phyloP scores from a whole-genome alignment of 2,113 vertebrate species.

The Mesitornis unicolor region DNA sequence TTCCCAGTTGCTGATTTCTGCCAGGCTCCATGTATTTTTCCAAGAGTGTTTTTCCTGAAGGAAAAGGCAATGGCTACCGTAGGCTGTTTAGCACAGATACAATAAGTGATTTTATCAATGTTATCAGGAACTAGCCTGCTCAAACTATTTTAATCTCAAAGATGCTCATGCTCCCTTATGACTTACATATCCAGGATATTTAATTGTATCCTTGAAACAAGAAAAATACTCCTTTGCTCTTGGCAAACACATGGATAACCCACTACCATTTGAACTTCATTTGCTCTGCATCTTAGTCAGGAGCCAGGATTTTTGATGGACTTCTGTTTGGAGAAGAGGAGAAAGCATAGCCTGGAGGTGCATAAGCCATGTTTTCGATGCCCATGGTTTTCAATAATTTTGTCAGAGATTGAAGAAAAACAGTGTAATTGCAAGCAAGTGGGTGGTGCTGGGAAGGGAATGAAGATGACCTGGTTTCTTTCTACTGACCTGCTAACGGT shows the following conservation, averaged over 20 bases:
- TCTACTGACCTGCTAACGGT: background rate
- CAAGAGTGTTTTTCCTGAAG: background rate
- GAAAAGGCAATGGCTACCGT: background rate
- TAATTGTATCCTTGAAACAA: background rate
- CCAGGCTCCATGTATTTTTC: background rate
- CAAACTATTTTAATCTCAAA: background rate
- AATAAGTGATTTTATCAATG: background rate
- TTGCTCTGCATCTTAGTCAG: background rate
- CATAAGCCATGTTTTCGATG: background rate
- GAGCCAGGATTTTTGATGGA: background rate
- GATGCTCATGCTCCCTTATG: background rate
- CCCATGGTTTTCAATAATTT: background rate
- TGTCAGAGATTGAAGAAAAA: background rate
- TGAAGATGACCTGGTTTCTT: background rate
- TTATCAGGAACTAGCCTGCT: background rate
- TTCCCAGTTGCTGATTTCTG: background rate
- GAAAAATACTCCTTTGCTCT: background rate
- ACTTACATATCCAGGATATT: background rate
- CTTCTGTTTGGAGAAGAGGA: background rate
- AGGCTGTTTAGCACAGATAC: background rate
- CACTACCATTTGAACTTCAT: background rate
- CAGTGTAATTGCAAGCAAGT: background rate
- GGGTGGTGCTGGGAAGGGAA: background rate
- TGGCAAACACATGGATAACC: background rate
- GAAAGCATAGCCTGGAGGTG: background rate